Conservation (phyloP, 2,888 invertebrate genomes). For the Pegoplata infirma region DNA sequence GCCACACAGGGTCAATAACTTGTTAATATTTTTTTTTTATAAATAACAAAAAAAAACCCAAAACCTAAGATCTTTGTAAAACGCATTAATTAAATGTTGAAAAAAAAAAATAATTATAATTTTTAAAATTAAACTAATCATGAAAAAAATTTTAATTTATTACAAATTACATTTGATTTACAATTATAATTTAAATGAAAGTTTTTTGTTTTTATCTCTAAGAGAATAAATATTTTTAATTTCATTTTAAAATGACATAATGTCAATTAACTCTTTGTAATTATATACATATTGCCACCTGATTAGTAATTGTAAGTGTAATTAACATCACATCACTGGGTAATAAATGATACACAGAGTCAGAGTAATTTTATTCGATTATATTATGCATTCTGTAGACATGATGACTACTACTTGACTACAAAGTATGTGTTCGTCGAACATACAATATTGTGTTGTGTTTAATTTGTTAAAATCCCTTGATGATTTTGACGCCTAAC, state of each 20-base stretch:
- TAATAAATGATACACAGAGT: not conserved
- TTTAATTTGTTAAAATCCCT: not conserved
- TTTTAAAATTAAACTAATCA: not conserved
- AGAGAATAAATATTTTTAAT: too few relatives aligned
- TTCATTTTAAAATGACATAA: conserved; percentile 33
- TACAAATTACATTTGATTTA: not conserved
- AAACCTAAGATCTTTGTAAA: not conserved
- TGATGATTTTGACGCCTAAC: not conserved
- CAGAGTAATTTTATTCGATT: conserved; percentile 26
- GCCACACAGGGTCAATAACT: not conserved
- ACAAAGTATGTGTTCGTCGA: conserved; percentile 25
- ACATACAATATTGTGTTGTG: too few relatives aligned
- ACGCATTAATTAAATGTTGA: not conserved
- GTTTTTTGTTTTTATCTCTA: too few relatives aligned
- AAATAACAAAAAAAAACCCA: not conserved
- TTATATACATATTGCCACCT: conserved; percentile 33
- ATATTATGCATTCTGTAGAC: conserved; percentile 60
- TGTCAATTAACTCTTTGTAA: conserved; percentile 46
- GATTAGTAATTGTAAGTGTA: conserved; percentile 55
- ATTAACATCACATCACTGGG: conserved; percentile 33
- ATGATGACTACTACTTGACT: conserved; percentile 56
- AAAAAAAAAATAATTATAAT: not conserved
- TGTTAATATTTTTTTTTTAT: not conserved
- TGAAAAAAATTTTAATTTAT: not conserved
- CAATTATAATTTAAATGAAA: not conserved